phyloP scores from a whole-genome alignment of 2,113 vertebrate species.

The Taxidea taxus region DNA sequence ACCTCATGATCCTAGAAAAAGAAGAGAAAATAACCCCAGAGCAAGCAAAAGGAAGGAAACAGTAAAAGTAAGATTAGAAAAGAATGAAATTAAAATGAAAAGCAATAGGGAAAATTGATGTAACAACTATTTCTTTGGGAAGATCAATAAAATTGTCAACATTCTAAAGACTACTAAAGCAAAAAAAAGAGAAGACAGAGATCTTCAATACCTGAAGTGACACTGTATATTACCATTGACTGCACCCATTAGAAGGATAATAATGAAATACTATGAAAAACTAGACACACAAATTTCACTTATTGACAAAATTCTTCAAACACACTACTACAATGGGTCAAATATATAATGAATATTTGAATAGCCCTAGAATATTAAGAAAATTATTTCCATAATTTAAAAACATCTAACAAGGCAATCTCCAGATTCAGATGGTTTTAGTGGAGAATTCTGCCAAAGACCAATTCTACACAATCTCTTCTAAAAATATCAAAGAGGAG shows the following conservation, averaged over 20 bases:
- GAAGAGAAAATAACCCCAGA: not conserved
- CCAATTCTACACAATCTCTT: not conserved
- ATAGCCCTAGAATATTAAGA: not conserved
- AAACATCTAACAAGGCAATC: not conserved
- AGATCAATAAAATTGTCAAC: not conserved
- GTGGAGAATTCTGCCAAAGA: not conserved
- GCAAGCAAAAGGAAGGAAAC: not conserved
- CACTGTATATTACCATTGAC: not conserved
- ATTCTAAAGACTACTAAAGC: not conserved
- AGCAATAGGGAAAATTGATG: not conserved
- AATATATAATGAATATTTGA: not conserved
- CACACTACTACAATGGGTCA: not conserved
- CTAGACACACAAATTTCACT: not conserved
- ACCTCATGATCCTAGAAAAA: not conserved
- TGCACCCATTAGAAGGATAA: not conserved
- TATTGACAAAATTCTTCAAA: not conserved
- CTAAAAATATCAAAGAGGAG: not conserved
- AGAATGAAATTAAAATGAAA: not conserved
- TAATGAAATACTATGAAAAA: not conserved
- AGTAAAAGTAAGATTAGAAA: not conserved
- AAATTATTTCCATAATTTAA: not conserved
- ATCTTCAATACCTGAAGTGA: not conserved
- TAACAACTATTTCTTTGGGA: not conserved
- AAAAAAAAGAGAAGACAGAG: not conserved
- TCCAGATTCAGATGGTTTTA: not conserved